These are phyloP conservation scores for Esox niger DNA, from an alignment of 2,113 vertebrate species.

Conservation along the genomic window DNA sequence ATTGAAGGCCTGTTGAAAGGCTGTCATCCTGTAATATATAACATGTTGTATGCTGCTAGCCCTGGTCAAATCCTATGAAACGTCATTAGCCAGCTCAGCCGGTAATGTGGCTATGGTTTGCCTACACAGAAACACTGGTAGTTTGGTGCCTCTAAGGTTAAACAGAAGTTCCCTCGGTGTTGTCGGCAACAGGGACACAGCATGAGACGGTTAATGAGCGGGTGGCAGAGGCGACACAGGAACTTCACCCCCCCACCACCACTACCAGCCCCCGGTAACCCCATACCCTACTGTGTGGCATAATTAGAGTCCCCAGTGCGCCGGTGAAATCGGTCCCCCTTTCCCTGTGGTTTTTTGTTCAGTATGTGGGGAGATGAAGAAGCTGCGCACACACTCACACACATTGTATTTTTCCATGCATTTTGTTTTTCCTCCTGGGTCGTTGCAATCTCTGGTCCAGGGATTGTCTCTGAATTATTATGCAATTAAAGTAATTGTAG, in stretches of 20 bases:
- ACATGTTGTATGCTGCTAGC: too few relatives aligned
- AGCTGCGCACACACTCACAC: constrained; percentile 20
- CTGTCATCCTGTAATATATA: too few relatives aligned
- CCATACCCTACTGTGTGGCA: constrained; percentile 49
- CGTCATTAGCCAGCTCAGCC: too few relatives aligned
- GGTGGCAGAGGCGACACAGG: constrained; percentile 42
- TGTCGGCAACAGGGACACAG: constrained; percentile 36
- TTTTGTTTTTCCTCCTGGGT: constrained; percentile 5
- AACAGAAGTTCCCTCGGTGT: constrained; percentile 9
- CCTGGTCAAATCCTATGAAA: too few relatives aligned
- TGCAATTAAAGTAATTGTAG: too few relatives aligned
- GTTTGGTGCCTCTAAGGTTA: too few relatives aligned
- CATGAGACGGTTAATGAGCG: constrained; percentile 48
- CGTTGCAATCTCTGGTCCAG: too few relatives aligned
- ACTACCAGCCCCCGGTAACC: constrained; percentile 26
- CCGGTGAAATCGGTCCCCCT: constrained; percentile 25
- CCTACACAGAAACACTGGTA: constrained; percentile 38
- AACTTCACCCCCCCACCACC: constrained; percentile 28
- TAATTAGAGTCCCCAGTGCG: constrained; percentile 58
- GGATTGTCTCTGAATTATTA: neutral
- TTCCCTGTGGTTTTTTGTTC: constrained; percentile 37
- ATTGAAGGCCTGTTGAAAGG: too few relatives aligned
- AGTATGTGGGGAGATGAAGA: constrained; percentile 18
- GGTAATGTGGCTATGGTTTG: too few relatives aligned
- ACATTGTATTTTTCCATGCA: constrained; percentile 33